These are phyloP conservation scores for Drosophila meridiana DNA, from an alignment of 2,888 invertebrate species.

Conservation along the genomic window DNA sequence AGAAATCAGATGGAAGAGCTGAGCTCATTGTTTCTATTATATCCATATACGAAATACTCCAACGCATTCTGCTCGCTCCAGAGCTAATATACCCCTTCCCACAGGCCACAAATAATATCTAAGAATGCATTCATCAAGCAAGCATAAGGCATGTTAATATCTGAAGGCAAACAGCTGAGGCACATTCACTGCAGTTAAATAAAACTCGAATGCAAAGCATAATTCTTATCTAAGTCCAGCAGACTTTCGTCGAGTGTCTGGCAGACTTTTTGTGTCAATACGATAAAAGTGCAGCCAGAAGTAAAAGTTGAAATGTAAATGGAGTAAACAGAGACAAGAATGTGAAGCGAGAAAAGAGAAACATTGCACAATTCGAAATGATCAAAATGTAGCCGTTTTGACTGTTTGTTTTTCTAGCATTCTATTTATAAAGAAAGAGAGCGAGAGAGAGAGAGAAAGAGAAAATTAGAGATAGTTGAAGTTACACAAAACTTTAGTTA, in stretches of 20 bases:
- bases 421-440: slow-evolving; percentile 16
- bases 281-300: slow-evolving; percentile 28
- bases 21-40: not conserved
- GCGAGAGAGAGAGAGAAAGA: not conserved
- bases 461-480: not conserved
- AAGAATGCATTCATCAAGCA: slow-evolving; percentile 28
- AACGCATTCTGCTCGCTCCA: not conserved
- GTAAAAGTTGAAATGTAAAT: slow-evolving; percentile 34
- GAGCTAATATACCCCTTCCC: not conserved
- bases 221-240: slow-evolving; percentile 44
- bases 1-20: no score
- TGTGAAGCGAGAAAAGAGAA: slow-evolving; percentile 8
- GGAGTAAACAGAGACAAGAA: slow-evolving; percentile 9
- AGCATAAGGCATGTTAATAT: slow-evolving; percentile 39
- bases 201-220: slow-evolving; percentile 39
- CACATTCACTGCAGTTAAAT: slow-evolving; percentile 36
- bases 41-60: not conserved
- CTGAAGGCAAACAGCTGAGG: slow-evolving; percentile 42
- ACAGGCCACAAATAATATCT: slow-evolving; percentile 15
- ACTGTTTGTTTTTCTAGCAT: slow-evolving; percentile 25
- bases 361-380: slow-evolving; percentile 15
- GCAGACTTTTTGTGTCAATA: slow-evolving; percentile 55
- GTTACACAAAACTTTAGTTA: not conserved
- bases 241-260: slow-evolving; percentile 7
- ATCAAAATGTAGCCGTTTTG: slow-evolving; percentile 6